Percentiles rank a stretch among this genome's conserved stretches.
Conservation (phyloP, 2,113 vertebrate species). For the Poeciliopsis occidentalis region DNA sequence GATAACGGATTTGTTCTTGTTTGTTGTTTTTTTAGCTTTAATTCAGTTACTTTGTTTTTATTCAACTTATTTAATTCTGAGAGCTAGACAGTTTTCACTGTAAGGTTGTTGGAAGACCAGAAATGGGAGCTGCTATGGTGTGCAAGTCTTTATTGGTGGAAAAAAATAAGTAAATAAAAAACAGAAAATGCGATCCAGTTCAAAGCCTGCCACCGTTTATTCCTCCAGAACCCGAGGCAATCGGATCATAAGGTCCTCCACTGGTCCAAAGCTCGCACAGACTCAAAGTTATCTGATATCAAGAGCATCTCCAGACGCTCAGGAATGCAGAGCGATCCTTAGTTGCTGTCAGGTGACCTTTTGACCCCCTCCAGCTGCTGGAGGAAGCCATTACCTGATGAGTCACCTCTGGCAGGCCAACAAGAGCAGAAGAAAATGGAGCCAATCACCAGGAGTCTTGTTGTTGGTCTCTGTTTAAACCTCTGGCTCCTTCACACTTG, state of each 20-base stretch:
- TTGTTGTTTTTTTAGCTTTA: too few relatives aligned
- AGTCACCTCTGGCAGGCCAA: conserved; percentile 35
- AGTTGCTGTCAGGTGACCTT: conserved; percentile 35
- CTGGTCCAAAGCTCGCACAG: background rate
- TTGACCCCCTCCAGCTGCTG: conserved; percentile 54
- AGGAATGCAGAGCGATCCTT: conserved; percentile 33
- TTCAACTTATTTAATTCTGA: too few relatives aligned
- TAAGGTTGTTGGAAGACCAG: background rate
- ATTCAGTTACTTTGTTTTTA: background rate
- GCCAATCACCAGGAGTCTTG: conserved; percentile 25
- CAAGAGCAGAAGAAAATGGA: conserved; percentile 11
- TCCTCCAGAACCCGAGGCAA: background rate
- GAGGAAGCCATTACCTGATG: conserved; percentile 47
- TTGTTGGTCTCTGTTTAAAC: background rate
- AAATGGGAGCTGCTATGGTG: background rate
- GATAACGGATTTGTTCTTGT: background rate
- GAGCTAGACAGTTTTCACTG: background rate
- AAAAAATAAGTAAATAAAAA: too few relatives aligned
- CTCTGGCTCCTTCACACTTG: background rate
- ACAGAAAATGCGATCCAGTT: background rate
- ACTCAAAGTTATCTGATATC: conserved; percentile 49
- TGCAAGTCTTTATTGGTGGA: background rate
- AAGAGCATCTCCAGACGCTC: conserved; percentile 21
- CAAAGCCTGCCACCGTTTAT: background rate
- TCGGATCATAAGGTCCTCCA: conserved; percentile 1